Percentiles rank a stretch among this genome's conserved stretches.
Conservation (phyloP, 1,140 invertebrate species). For the Lucilia sericata region DNA sequence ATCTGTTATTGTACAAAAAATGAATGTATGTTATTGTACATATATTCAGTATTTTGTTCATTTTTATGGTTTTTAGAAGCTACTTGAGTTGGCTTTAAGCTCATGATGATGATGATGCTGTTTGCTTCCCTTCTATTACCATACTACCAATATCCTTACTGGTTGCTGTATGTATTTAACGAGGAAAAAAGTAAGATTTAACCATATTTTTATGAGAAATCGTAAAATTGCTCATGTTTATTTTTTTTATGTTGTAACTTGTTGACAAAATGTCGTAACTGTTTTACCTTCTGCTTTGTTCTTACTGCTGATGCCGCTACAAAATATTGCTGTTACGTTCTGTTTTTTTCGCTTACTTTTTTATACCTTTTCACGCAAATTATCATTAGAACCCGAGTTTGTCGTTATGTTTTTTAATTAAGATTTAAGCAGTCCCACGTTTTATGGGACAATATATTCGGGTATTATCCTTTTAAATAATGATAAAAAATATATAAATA, state of each 20-base stretch:
- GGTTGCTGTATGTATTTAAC: constrained; percentile 25
- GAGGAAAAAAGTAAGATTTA: constrained; percentile 40
- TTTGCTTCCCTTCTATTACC: neutral
- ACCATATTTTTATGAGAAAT: constrained; percentile 43
- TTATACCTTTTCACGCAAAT: constrained; percentile 27
- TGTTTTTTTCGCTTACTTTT: neutral
- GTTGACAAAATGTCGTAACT: constrained; percentile 39
- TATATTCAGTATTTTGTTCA: neutral
- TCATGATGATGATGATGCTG: constrained; percentile 18
- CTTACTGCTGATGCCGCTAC: neutral
- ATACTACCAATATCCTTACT: neutral
- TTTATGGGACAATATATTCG: neutral
- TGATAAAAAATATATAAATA: neutral
- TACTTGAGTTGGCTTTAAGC: constrained; percentile 25
- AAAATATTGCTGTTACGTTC: neutral
- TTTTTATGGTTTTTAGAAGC: constrained; percentile 37
- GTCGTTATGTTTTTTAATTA: constrained; percentile 39
- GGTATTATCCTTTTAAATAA: constrained; percentile 16
- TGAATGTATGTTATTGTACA: neutral
- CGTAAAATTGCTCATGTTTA: constrained; percentile 37
- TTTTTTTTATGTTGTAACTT: constrained; percentile 36
- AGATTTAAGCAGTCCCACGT: constrained; percentile 18
- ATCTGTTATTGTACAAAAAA: neutral
- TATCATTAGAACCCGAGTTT: constrained; percentile 11
- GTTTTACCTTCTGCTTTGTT: constrained; percentile 11